Conservation (phyloP, 2,888 invertebrate genomes). For the Diaperis boleti region DNA sequence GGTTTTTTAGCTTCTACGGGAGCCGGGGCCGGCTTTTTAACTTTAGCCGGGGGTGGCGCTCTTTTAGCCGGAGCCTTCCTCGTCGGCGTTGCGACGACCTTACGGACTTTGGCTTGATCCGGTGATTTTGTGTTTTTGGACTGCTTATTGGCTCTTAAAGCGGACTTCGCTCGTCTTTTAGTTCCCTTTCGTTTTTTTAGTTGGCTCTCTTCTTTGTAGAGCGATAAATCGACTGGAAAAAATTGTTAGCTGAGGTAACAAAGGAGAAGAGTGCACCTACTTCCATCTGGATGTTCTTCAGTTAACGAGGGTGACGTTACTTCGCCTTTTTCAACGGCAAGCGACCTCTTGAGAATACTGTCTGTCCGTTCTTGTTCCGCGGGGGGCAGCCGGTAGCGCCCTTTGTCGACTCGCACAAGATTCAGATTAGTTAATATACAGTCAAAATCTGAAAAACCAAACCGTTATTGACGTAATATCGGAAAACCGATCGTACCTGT, state of each 20-base stretch:
- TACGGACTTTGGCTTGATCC: constrained; percentile 57
- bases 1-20: constrained; percentile 9
- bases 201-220: constrained; percentile 87
- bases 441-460: constrained; percentile 85
- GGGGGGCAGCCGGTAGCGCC: constrained; percentile 77
- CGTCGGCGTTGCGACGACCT: constrained; percentile 49
- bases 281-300: constrained; percentile 87
- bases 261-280: constrained; percentile 71
- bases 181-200: constrained; percentile 67
- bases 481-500: constrained; percentile 72
- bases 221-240: constrained; percentile 82
- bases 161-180: constrained; percentile 59
- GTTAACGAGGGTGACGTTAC: constrained; percentile 71
- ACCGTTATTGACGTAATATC: too few relatives aligned
- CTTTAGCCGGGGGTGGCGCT: neutral
- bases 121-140: constrained; percentile 50
- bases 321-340: constrained; percentile 83
- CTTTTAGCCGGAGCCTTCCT: constrained; percentile 39
- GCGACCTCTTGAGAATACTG: constrained; percentile 86
- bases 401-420: constrained; percentile 78
- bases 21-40: constrained; percentile 25
- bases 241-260: neutral
- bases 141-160: constrained; percentile 41
- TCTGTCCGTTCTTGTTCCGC: constrained; percentile 83
- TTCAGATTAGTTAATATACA: constrained; percentile 89